A percentile compares a stretch with the other conserved stretches of the same genome.
These are phyloP conservation scores for Lordiphosa mommai DNA, from an alignment of 1,140 invertebrate genomes.

Conservation along the genomic window DNA sequence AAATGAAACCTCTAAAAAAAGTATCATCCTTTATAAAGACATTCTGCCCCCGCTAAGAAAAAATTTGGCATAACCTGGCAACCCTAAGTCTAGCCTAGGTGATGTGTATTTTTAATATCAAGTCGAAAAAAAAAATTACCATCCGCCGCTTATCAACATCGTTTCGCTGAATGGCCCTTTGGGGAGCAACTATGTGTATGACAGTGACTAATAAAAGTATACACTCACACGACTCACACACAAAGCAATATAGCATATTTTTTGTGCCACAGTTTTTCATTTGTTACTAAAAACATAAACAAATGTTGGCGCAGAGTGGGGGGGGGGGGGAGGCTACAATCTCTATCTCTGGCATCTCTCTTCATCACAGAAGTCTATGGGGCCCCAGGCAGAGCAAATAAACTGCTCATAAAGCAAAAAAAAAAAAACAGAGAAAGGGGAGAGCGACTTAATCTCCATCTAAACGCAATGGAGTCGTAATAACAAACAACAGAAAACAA, in stretches of 20 bases:
- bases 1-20: not conserved
- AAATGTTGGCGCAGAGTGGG: conserved; percentile 40
- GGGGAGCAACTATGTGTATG: conserved; percentile 67
- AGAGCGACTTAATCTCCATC: conserved; percentile 72
- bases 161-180: conserved; percentile 67
- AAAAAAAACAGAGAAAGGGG: conserved; percentile 42
- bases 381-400: conserved; percentile 44
- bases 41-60: too few species aligned
- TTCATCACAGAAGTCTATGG: not conserved
- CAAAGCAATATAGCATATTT: conserved; percentile 67
- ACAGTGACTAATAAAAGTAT: conserved; percentile 70
- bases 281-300: conserved; percentile 65
- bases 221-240: conserved; percentile 10
- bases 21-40: too few species aligned
- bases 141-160: conserved; percentile 56
- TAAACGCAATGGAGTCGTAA: conserved; percentile 77
- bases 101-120: not conserved
- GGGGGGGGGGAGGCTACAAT: too few species aligned
- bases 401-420: conserved; percentile 73
- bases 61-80: not conserved
- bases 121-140: conserved; percentile 14
- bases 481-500: conserved; percentile 73
- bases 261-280: conserved; percentile 69
- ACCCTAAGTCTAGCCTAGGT: conserved; percentile 16
- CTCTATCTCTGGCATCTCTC: conserved; percentile 20